Percentiles rank a stretch among this genome's conserved stretches.
These are phyloP conservation scores for Clepsis dumicolana DNA, from an alignment of 2,888 invertebrate species.

Conservation along the genomic window DNA sequence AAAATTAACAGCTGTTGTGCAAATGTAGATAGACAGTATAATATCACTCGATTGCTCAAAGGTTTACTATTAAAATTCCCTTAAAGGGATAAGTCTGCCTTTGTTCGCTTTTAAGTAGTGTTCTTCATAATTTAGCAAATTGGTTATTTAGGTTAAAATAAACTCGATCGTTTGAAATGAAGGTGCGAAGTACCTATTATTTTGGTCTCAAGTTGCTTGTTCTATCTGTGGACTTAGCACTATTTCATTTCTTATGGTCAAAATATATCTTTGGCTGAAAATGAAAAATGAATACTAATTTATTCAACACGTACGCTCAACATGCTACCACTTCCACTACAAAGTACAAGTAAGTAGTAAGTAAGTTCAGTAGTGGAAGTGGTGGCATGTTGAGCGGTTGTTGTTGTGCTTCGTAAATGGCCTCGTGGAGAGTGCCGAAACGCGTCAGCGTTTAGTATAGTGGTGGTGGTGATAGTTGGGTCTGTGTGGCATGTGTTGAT, in stretches of 20 bases:
- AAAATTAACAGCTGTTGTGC: not conserved
- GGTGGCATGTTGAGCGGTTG: too few species aligned
- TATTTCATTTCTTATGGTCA: not conserved
- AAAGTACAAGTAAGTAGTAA: too few species aligned
- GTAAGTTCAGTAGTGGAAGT: too few species aligned
- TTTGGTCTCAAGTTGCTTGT: conserved; percentile 1
- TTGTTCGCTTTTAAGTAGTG: conserved; percentile 24
- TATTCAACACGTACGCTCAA: too few species aligned
- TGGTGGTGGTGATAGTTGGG: too few species aligned
- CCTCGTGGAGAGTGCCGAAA: too few species aligned
- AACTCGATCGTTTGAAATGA: conserved; percentile 2
- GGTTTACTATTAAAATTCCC: conserved; percentile 13
- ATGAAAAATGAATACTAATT: not conserved
- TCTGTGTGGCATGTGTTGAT: too few species aligned
- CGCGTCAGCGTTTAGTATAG: too few species aligned
- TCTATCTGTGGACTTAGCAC: not conserved
- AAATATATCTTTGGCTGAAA: not conserved
- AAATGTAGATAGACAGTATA: conserved; percentile 1
- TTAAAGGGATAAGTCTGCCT: conserved; percentile 26
- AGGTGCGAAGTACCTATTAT: not conserved
- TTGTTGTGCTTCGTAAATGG: too few species aligned
- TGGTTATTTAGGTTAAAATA: conserved; percentile 3
- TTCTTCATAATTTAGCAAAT: not conserved
- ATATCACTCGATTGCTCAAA: conserved; percentile 26
- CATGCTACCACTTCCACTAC: too few species aligned